Evolutionary conservation across 2,888 invertebrate genomes (phyloP).

Genomic region (Caenorhabditis sp.): DNA sequence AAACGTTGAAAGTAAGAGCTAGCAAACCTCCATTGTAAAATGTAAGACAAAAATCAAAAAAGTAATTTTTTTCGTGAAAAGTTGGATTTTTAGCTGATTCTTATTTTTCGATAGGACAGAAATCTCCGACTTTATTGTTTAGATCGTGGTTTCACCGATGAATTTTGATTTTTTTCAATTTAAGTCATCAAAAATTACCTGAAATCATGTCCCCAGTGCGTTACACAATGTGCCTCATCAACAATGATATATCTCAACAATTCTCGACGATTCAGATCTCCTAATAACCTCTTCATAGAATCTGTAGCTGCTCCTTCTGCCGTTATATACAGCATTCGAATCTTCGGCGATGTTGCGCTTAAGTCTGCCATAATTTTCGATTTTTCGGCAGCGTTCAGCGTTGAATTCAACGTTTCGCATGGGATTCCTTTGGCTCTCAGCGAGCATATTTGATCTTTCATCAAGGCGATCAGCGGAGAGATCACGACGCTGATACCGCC

Average conservation of each 20-base stretch:
- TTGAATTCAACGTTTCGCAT: slow-evolving; percentile 91
- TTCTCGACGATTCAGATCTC: slow-evolving; percentile 73
- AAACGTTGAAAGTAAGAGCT: too few species aligned
- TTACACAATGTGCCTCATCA: slow-evolving; percentile 97
- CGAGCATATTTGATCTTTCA: slow-evolving; percentile 85
- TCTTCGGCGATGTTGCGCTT: slow-evolving; percentile 76
- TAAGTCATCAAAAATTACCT: too few species aligned
- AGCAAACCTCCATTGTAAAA: too few species aligned
- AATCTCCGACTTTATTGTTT: too few species aligned
- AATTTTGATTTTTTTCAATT: too few species aligned
- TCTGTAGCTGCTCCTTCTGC: slow-evolving; percentile 91
- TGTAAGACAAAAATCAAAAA: too few species aligned
- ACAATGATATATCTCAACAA: slow-evolving; percentile 89
- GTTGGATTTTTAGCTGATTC: too few species aligned
- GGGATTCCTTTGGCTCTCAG: slow-evolving; percentile 81
- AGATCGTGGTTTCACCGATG: too few species aligned
- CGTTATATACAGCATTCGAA: slow-evolving; percentile 89
- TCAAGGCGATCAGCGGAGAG: slow-evolving; percentile 92
- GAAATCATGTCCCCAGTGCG: slow-evolving; percentile 99
- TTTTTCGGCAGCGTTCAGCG: slow-evolving; percentile 82
- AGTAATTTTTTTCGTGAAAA: too few species aligned
- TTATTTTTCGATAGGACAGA: too few species aligned
- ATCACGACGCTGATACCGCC: slow-evolving; percentile 87
- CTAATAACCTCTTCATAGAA: slow-evolving; percentile 58
- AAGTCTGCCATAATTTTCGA: slow-evolving; percentile 78